phyloP scores from a whole-genome alignment of 2,113 vertebrate species.

The Amphiprion percula region DNA sequence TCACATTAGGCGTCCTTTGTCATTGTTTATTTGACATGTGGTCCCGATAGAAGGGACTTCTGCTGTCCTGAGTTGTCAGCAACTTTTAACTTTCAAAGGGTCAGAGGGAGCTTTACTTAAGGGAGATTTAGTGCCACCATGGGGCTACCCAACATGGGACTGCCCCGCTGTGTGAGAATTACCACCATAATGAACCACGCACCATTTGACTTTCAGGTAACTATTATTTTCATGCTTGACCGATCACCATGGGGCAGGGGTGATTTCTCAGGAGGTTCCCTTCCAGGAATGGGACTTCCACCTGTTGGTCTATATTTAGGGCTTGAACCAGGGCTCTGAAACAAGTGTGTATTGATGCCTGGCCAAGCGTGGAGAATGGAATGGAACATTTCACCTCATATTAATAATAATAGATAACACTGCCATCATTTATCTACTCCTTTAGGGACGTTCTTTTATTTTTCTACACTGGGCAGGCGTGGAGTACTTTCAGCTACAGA shows the following conservation, averaged over 20 bases:
- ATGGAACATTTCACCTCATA: constrained; percentile 31
- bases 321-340: constrained; percentile 1
- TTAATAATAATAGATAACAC: constrained; percentile 46
- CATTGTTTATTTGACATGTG: constrained; percentile 63
- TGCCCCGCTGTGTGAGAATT: constrained; percentile 67
- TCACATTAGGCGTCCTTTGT: constrained; percentile 42
- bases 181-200: constrained; percentile 68
- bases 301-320: constrained; percentile 71
- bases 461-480: constrained; percentile 17
- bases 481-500: not conserved
- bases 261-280: constrained; percentile 75
- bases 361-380: constrained; percentile 30
- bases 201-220: constrained; percentile 70
- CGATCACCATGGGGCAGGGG: constrained; percentile 44
- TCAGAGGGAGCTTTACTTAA: constrained; percentile 59
- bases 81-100: constrained; percentile 50
- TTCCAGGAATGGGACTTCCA: constrained; percentile 70
- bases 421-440: constrained; percentile 19
- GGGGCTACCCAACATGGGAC: constrained; percentile 60
- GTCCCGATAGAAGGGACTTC: constrained; percentile 22
- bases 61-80: constrained; percentile 48
- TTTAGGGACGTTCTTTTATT: constrained; percentile 27
- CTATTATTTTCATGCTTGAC: constrained; percentile 79
- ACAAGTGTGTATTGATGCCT: constrained; percentile 23
- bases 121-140: constrained; percentile 67